These are phyloP conservation scores for Peromyscus attwateri DNA, from an alignment of 2,797 vertebrate species.

Conservation along the genomic window DNA sequence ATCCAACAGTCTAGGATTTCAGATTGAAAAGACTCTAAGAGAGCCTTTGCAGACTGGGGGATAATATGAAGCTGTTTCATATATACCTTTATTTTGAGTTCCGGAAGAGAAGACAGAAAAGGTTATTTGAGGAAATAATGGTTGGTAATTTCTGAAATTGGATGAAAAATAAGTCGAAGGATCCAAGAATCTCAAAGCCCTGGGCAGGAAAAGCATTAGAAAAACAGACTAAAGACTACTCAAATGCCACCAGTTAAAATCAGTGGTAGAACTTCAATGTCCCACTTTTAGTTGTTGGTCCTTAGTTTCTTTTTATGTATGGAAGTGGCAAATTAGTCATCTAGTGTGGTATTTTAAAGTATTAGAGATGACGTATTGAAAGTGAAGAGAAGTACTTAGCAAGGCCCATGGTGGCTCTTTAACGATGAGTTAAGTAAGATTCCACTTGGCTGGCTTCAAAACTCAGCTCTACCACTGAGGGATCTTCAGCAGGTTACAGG, in stretches of 20 bases:
- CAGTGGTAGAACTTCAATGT: background rate
- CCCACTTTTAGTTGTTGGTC: slow-evolving; percentile 6
- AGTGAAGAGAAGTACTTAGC: background rate
- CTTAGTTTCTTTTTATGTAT: slow-evolving; percentile 13
- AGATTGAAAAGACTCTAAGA: background rate
- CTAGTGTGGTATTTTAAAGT: background rate
- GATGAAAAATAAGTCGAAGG: background rate
- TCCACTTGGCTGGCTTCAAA: background rate
- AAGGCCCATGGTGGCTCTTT: background rate
- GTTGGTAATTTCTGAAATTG: slow-evolving; percentile 32
- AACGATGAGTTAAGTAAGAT: background rate
- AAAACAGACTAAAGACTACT: background rate
- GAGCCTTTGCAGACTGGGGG: background rate
- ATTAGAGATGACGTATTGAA: background rate
- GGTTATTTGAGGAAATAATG: slow-evolving; percentile 49
- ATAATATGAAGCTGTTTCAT: background rate
- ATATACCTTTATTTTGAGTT: background rate
- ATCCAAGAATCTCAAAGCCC: slow-evolving; percentile 45
- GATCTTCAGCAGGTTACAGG: background rate
- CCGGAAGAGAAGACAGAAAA: slow-evolving; percentile 2
- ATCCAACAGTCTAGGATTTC: background rate
- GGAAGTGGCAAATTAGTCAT: background rate
- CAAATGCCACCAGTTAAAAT: background rate
- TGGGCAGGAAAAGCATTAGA: background rate
- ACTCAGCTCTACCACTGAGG: background rate